A percentile compares a stretch with the other conserved stretches of the same genome.
phyloP scores from a whole-genome alignment of 2,113 vertebrate species.

The Peromyscus leucopus region DNA sequence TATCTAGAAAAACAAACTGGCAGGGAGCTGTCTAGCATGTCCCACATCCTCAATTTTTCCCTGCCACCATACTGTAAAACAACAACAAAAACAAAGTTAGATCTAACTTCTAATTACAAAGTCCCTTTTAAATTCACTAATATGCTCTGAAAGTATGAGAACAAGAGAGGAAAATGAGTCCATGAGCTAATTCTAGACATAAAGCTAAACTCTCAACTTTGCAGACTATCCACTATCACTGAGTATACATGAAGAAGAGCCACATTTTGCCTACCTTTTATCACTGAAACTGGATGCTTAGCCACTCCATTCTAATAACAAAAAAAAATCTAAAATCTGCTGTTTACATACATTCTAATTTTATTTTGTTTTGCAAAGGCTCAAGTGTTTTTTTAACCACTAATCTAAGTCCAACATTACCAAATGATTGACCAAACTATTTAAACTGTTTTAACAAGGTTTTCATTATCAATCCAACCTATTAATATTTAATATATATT shows the following conservation, averaged over 20 bases:
- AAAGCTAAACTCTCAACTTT: neutral
- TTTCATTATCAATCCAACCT: neutral
- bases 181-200: neutral
- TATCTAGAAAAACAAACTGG: neutral
- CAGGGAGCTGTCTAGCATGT: neutral
- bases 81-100: neutral
- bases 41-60: neutral
- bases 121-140: conserved; percentile 28
- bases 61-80: neutral
- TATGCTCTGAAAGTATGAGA: neutral
- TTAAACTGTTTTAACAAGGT: conserved; percentile 41
- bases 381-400: conserved; percentile 48
- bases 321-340: neutral
- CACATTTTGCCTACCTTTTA: neutral
- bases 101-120: conserved; percentile 6
- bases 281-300: conserved; percentile 24
- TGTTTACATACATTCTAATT: conserved; percentile 26
- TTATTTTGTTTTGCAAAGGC: conserved; percentile 43
- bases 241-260: neutral
- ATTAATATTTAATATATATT: neutral
- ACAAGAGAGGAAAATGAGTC: neutral
- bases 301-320: neutral
- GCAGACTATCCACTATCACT: neutral
- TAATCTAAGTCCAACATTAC: conserved; percentile 17
- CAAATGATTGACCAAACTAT: conserved; percentile 18